Conservation (phyloP, 2,888 invertebrate genomes). For the Trileptium ribeirensis region DNA sequence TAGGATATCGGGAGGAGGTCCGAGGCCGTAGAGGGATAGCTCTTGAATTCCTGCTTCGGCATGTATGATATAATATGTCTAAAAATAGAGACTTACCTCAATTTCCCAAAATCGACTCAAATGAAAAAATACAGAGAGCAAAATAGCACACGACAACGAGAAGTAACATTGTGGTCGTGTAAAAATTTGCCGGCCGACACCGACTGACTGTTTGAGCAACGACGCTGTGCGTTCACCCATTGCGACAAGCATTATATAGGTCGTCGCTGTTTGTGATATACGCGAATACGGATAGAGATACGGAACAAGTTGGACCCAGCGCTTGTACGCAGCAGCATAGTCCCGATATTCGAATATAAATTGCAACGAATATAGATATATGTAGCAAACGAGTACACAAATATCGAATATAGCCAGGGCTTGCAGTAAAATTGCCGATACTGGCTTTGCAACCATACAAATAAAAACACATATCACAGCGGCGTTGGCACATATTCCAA, state of each 20-base stretch:
- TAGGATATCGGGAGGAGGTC: no score
- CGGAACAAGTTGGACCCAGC: slow-evolving; percentile 6
- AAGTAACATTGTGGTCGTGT: background rate
- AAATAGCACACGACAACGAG: background rate
- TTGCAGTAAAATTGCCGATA: background rate
- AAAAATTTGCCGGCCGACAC: background rate
- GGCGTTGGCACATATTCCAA: slow-evolving; percentile 2
- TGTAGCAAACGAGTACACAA: slow-evolving; percentile 10
- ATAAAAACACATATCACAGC: background rate
- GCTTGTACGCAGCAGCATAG: background rate
- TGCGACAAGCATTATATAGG: slow-evolving; percentile 11
- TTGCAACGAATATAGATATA: slow-evolving; percentile 11
- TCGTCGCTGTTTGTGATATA: slow-evolving; percentile 13
- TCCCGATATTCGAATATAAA: slow-evolving; percentile 9
- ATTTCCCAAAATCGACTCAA: slow-evolving; percentile 10
- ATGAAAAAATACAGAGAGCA: background rate
- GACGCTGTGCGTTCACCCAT: background rate
- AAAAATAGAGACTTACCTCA: background rate
- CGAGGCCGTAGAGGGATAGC: no score
- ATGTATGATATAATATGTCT: no score
- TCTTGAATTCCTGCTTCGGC: no score
- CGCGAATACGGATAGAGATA: background rate
- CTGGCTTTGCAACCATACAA: background rate
- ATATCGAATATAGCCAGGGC: slow-evolving; percentile 11
- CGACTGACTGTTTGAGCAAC: background rate